These are phyloP conservation scores for Andrena dorsata DNA, from an alignment of 2,888 invertebrate species.

Conservation along the genomic window DNA sequence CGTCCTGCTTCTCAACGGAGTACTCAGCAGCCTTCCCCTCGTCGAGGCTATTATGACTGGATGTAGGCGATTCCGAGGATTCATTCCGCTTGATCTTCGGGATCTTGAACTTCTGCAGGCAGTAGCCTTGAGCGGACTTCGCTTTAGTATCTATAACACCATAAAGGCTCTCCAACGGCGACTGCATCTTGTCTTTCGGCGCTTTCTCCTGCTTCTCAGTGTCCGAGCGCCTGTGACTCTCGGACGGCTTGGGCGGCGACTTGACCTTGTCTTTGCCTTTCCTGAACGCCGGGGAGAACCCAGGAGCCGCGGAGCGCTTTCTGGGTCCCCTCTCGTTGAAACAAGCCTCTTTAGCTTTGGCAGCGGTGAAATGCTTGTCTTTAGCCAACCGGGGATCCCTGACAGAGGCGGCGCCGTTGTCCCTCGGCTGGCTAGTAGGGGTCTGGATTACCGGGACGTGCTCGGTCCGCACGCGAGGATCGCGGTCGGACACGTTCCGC, in stretches of 20 bases:
- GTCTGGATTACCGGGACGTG: conserved; percentile 42
- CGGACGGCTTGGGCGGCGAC: conserved; percentile 67
- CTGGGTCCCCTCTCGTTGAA: conserved; percentile 73
- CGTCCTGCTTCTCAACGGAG: background rate
- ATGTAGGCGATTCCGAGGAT: conserved; percentile 57
- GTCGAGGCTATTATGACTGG: conserved; percentile 19
- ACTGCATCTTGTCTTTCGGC: conserved; percentile 82
- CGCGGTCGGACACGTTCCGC: conserved; percentile 68
- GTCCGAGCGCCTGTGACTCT: conserved; percentile 59
- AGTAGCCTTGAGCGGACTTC: conserved; percentile 85
- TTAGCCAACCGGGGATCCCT: conserved; percentile 77
- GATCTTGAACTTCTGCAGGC: conserved; percentile 86
- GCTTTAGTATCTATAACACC: conserved; percentile 82
- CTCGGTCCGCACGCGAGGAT: conserved; percentile 68
- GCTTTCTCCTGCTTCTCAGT: conserved; percentile 61
- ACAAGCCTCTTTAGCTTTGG: conserved; percentile 56
- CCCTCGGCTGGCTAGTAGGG: conserved; percentile 46
- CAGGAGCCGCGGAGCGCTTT: conserved; percentile 50
- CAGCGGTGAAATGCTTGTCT: conserved; percentile 55
- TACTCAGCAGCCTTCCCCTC: conserved; percentile 34
- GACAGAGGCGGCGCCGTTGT: conserved; percentile 32
- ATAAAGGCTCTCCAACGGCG: conserved; percentile 86
- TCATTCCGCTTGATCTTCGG: conserved; percentile 85
- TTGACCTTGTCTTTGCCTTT: conserved; percentile 59
- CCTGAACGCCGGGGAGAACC: conserved; percentile 23